A percentile compares a stretch with the other conserved stretches of the same genome.
Conservation (phyloP, 37 sponge, comb jelly and placozoan genomes). For the Cliona cf. orientalis region DNA sequence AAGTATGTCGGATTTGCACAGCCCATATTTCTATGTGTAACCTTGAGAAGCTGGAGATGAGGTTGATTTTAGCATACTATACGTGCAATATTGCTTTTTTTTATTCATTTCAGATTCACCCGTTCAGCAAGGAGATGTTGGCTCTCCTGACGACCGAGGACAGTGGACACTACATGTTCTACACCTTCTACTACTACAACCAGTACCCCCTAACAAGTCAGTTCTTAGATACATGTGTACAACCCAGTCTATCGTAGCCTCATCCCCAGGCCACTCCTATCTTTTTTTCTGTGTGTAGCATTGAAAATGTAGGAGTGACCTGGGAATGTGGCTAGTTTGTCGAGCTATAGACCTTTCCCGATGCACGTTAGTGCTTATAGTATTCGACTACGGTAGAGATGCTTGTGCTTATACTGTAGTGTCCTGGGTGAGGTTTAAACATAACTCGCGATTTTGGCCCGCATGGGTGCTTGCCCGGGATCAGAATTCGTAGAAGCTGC, state of each 20-base stretch:
- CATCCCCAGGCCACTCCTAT: too few relatives aligned
- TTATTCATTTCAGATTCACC: constrained; percentile 18
- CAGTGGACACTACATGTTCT: constrained; percentile 76
- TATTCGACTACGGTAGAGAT: too few relatives aligned
- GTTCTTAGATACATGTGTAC: not conserved
- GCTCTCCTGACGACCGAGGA: constrained; percentile 39
- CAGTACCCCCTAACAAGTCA: constrained; percentile 32
- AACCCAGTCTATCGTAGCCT: not conserved
- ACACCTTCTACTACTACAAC: constrained; percentile 59
- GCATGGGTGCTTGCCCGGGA: too few relatives aligned
- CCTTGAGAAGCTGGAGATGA: not conserved
- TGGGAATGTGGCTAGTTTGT: too few relatives aligned
- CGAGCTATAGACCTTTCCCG: too few relatives aligned
- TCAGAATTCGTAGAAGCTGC: too few relatives aligned
- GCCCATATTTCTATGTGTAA: not conserved
- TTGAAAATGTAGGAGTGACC: too few relatives aligned
- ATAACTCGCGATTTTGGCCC: too few relatives aligned
- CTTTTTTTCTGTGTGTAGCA: too few relatives aligned
- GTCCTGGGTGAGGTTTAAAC: too few relatives aligned
- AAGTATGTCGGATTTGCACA: not conserved
- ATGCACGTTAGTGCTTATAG: too few relatives aligned
- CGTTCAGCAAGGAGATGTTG: constrained; percentile 48
- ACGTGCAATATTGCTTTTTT: not conserved
- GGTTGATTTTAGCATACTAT: not conserved
- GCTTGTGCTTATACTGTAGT: too few relatives aligned